Evolutionary conservation across 2,888 invertebrate species (phyloP), one percentile per base, ranked within the genome.

Genomic region (Agrotis segetum): DNA sequence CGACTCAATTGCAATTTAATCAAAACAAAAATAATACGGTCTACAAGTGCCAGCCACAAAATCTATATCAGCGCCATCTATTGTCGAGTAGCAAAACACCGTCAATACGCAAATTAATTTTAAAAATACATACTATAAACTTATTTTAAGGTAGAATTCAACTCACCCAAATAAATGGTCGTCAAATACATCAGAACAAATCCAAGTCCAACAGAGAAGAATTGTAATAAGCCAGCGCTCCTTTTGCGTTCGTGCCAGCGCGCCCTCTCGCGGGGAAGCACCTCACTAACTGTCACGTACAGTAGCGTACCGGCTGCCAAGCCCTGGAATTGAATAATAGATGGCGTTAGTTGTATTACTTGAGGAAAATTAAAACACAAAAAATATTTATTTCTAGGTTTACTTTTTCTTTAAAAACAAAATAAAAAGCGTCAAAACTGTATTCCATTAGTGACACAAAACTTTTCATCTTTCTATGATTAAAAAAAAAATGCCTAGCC

Each of bases 241-340:
- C 96, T 96, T 61, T 92, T 92, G 53, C 92, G 92, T 83, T 97
- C 96, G 89, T 98, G 98, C 97, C 98, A 98, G 77, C 97, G 96
- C 60, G 98, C 97, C 78, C 98, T 96, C 93, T 98, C 98, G 50
- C 98, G 96, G 1, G 98, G 98, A 53, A 98, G 92, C 56, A 98
- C 97, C 91, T 98, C 98, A 86, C 97, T 97, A 1, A 98, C 97
- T 0, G 98, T 98, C 70, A 98, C 98, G 91, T 98, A 98, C 3
- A 98, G 93, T 0, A 98, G 94, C 0, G 98, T 98, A 1, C 98
- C 98, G 0, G 97, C 98, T 9, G 98, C 98, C 55, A 98, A 86
- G 0, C 97, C 97, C 97, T 97, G 93, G 0, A 93, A 75, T n/a
- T 19, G 7, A 6, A 71, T 56, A n/a, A 74, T 66, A 84, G 85